phyloP scores from a whole-genome alignment of 64 coral and sea anemone species.

The Dendrophyllia cribrosa region DNA sequence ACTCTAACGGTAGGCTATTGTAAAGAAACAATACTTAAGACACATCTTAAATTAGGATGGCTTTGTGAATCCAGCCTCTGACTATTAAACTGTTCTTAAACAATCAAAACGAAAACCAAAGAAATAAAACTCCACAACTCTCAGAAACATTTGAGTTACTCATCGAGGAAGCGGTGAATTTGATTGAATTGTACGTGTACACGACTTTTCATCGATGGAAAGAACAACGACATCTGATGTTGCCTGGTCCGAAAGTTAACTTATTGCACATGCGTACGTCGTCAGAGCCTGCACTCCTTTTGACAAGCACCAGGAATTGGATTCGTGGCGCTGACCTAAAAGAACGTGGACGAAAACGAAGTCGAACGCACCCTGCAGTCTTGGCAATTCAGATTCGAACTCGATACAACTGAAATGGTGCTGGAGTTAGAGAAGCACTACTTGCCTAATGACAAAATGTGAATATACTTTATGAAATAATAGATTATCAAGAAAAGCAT shows the following conservation, averaged over 20 bases:
- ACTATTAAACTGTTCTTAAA: background rate
- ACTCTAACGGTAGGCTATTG: too few relatives aligned
- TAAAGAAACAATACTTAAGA: too few relatives aligned
- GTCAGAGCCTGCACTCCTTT: background rate
- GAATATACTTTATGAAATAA: slow-evolving; percentile 46
- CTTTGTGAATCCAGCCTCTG: too few relatives aligned
- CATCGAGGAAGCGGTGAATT: background rate
- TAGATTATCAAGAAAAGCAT: slow-evolving; percentile 36
- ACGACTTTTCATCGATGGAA: too few relatives aligned
- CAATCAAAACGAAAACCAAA: background rate
- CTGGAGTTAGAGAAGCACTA: background rate
- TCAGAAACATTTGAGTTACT: background rate
- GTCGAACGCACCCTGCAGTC: background rate
- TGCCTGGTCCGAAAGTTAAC: too few relatives aligned
- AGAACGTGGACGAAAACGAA: background rate
- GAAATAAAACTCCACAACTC: background rate
- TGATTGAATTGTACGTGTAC: too few relatives aligned
- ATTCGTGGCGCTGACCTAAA: too few relatives aligned
- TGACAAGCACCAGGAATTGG: too few relatives aligned
- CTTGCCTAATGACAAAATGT: slow-evolving; percentile 18
- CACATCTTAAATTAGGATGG: too few relatives aligned
- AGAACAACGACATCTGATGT: too few relatives aligned
- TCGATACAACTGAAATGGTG: background rate
- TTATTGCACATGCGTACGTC: too few relatives aligned
- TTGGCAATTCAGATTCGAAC: background rate